Evolutionary conservation across 1,140 invertebrate species (phyloP).

Genomic region (Oreohelix idahoensis): DNA sequence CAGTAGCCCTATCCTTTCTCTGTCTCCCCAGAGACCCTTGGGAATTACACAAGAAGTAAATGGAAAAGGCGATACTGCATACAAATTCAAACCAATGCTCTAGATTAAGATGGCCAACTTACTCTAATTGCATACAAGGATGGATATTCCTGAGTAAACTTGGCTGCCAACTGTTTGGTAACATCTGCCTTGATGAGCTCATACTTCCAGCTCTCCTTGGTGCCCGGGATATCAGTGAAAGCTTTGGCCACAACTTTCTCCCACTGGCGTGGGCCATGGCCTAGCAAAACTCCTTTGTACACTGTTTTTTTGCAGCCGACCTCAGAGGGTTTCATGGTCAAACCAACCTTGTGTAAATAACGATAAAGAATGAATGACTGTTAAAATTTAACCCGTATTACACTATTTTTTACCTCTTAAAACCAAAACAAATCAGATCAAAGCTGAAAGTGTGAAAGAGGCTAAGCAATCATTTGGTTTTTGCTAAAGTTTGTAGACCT

Average conservation of each 20-base stretch:
- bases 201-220: slow-evolving; percentile 11
- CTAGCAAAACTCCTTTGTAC: slow-evolving; percentile 30
- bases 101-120: not conserved
- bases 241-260: slow-evolving; percentile 32
- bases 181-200: slow-evolving; percentile 16
- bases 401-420: too few relatives aligned
- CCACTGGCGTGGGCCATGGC: slow-evolving; percentile 20
- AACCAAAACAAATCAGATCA: too few relatives aligned
- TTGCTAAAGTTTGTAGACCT: too few relatives aligned
- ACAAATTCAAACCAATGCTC: too few relatives aligned
- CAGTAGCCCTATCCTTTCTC: too few relatives aligned
- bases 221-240: slow-evolving; percentile 27
- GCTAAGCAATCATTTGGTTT: too few relatives aligned
- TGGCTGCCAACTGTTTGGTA: slow-evolving; percentile 11
- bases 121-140: not conserved
- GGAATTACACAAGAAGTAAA: too few relatives aligned
- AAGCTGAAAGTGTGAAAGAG: too few relatives aligned
- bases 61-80: too few relatives aligned
- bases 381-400: too few relatives aligned
- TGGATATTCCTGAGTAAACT: slow-evolving; percentile 2
- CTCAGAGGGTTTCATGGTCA: slow-evolving; percentile 20
- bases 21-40: too few relatives aligned
- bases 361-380: too few relatives aligned
- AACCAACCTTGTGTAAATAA: slow-evolving; percentile 3
- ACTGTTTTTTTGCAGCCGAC: slow-evolving; percentile 31